phyloP scores from a whole-genome alignment of 2,113 vertebrate genomes.

The Oncorhynchus keta region DNA sequence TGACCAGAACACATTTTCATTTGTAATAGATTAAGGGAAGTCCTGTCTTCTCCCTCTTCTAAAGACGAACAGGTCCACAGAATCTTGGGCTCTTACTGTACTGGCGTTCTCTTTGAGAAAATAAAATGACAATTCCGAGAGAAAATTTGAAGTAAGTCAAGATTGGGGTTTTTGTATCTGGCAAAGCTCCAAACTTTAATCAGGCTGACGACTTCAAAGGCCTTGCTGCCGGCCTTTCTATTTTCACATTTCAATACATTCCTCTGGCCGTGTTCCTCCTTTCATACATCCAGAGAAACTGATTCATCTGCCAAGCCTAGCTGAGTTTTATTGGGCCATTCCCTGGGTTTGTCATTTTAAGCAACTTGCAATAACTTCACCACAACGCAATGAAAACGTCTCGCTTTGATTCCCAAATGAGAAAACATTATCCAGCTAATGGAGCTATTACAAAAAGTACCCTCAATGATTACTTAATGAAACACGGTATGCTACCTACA shows the following conservation, averaged over 20 bases:
- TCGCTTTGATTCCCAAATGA: slow-evolving; percentile 56
- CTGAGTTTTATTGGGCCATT: slow-evolving; percentile 48
- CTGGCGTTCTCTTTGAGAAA: slow-evolving; percentile 23
- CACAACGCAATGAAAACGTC: slow-evolving; percentile 28
- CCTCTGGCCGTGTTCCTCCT: slow-evolving; percentile 43
- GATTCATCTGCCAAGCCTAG: slow-evolving; percentile 60
- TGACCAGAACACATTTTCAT: slow-evolving; percentile 35
- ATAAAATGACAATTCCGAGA: slow-evolving; percentile 5
- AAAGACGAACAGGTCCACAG: slow-evolving; percentile 20
- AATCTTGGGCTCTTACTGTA: slow-evolving; percentile 16
- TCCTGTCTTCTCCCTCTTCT: slow-evolving; percentile 23
- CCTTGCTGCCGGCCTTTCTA: slow-evolving; percentile 15
- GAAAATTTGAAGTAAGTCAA: slow-evolving; percentile 27
- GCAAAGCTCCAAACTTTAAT: slow-evolving; percentile 66
- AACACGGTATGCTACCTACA: slow-evolving; percentile 47
- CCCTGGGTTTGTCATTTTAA: slow-evolving; percentile 48
- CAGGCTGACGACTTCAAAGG: slow-evolving; percentile 60
- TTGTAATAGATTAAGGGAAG: slow-evolving; percentile 38
- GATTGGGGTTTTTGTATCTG: slow-evolving; percentile 33
- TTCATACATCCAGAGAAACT: slow-evolving; percentile 57
- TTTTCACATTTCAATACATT: slow-evolving; percentile 43
- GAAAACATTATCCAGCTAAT: slow-evolving; percentile 63
- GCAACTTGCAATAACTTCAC: slow-evolving; percentile 47
- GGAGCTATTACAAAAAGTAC: slow-evolving; percentile 55
- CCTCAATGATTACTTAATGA: slow-evolving; percentile 55